Conservation (phyloP, 2,113 vertebrate species). For the Pantherophis guttatus region DNA sequence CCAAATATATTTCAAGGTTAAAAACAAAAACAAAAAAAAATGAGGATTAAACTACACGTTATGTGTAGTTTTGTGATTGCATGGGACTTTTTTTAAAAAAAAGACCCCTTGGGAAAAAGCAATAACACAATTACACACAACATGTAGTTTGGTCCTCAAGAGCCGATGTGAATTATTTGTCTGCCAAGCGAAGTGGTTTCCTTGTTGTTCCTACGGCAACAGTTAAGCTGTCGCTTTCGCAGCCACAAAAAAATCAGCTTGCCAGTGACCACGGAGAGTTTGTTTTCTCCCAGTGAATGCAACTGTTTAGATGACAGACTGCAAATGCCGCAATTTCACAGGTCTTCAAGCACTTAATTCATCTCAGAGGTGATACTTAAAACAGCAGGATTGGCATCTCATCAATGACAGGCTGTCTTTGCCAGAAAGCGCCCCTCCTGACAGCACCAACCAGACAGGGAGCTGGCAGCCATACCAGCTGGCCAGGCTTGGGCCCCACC, state of each 20-base stretch:
- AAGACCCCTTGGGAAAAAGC: neutral
- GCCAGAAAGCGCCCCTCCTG: neutral
- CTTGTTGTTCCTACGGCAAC: neutral
- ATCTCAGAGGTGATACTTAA: constrained; percentile 7
- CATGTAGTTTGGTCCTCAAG: neutral
- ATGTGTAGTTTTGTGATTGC: neutral
- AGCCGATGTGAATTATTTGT: neutral
- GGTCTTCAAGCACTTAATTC: constrained; percentile 34
- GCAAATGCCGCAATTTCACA: constrained; percentile 14
- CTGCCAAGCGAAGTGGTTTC: neutral
- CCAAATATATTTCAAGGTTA: constrained; percentile 1
- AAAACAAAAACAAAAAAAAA: neutral
- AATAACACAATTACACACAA: neutral
- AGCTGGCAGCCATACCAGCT: neutral
- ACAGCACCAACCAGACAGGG: neutral
- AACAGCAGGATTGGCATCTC: neutral
- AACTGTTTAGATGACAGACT: constrained; percentile 32
- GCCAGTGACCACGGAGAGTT: constrained; percentile 10
- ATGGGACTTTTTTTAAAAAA: neutral
- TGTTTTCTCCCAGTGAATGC: constrained; percentile 19
- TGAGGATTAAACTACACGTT: neutral
- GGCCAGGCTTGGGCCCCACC: neutral
- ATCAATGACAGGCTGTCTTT: neutral
- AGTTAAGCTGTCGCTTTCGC: constrained; percentile 25
- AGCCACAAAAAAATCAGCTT: constrained; percentile 18